Evolutionary conservation across 2,797 vertebrate species (phyloP).

Genomic region (Chlorospingus flavigularis): DNA sequence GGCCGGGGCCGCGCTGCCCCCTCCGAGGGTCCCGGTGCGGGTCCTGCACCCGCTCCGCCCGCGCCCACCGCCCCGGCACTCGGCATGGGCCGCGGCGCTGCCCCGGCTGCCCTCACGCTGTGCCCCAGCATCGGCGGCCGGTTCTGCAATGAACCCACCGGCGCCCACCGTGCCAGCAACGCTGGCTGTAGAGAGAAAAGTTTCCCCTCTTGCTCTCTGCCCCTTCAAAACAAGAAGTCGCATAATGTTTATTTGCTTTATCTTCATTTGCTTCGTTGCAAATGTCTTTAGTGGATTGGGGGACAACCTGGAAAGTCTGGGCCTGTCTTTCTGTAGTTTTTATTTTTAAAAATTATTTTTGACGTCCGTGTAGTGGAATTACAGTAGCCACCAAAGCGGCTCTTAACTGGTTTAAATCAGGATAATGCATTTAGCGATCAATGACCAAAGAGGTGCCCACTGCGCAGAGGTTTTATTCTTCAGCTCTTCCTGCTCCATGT

Average conservation of each 20-base stretch:
- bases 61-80: neutral
- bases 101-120: neutral
- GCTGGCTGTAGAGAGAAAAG: neutral
- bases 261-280: neutral
- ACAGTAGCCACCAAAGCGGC: neutral
- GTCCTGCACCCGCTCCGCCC: accelerated
- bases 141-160: neutral
- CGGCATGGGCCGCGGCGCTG: neutral
- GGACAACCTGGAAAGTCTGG: neutral
- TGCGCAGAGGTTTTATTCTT: neutral
- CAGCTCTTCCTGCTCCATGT: neutral
- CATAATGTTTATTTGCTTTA: neutral
- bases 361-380: neutral
- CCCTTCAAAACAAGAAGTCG: neutral
- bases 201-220: neutral
- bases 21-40: neutral
- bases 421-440: neutral
- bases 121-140: neutral
- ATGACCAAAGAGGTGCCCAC: neutral
- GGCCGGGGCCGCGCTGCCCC: neutral
- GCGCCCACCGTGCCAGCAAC: neutral
- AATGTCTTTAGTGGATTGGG: slow-evolving; percentile 13
- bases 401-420: slow-evolving; percentile 34
- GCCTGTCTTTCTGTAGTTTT: neutral
- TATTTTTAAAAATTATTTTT: neutral